These are phyloP conservation scores for Montifringilla adamsi DNA, from an alignment of 2,113 vertebrate genomes.

Conservation along the genomic window DNA sequence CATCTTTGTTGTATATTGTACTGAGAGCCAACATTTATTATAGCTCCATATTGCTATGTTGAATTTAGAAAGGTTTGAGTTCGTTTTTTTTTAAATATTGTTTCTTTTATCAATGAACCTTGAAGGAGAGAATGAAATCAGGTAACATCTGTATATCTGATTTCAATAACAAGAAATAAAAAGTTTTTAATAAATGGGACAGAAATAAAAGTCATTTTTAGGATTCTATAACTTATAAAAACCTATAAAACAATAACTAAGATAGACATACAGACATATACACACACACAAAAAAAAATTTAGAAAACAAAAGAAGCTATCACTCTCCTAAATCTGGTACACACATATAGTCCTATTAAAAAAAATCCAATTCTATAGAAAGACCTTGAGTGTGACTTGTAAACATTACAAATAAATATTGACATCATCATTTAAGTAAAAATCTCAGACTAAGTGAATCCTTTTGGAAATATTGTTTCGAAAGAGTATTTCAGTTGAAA, in stretches of 20 bases:
- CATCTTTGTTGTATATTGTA: background rate
- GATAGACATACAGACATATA: fast-evolving
- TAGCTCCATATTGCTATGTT: background rate
- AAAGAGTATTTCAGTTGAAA: background rate
- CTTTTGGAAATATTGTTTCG: background rate
- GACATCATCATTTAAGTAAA: background rate
- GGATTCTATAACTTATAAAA: background rate
- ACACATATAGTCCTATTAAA: background rate
- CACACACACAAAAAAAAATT: fast-evolving
- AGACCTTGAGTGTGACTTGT: background rate
- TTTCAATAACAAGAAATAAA: background rate
- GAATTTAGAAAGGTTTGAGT: background rate
- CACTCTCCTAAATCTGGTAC: background rate
- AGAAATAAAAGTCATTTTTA: background rate
- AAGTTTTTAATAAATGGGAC: background rate
- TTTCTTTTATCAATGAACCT: background rate
- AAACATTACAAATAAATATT: background rate
- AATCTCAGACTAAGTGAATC: background rate
- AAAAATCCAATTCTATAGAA: background rate
- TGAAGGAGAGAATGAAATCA: background rate
- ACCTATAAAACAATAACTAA: background rate
- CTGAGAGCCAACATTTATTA: background rate
- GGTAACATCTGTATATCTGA: background rate
- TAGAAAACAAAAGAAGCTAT: background rate
- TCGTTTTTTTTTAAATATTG: fast-evolving